A percentile compares a stretch with the other conserved stretches of the same genome.
Evolutionary conservation across 2,113 vertebrate genomes (phyloP).

Genomic region (Cololabis saira): DNA sequence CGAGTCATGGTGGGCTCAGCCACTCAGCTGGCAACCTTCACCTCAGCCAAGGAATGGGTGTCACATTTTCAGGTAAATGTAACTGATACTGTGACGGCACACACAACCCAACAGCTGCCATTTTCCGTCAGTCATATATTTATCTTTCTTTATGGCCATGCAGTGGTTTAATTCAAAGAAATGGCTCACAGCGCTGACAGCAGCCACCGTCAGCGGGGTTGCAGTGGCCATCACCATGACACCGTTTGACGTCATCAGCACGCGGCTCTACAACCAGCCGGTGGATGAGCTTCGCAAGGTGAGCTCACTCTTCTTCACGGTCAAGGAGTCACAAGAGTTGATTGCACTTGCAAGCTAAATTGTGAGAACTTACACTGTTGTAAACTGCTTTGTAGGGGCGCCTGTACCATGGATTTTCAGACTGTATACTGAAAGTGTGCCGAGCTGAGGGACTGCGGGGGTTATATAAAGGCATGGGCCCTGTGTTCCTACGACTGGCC

Average conservation of each 20-base stretch:
- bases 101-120: not conserved
- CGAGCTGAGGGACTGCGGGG: conserved; percentile 86
- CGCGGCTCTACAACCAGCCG: conserved; percentile 95
- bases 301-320: conserved; percentile 42
- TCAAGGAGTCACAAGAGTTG: not conserved
- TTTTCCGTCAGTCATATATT: not conserved
- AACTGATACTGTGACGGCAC: not conserved
- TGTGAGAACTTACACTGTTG: not conserved
- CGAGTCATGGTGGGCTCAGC: conserved; percentile 94
- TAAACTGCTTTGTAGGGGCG: conserved; percentile 81
- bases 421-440: conserved; percentile 89
- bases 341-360: not conserved
- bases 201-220: conserved; percentile 90
- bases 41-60: conserved; percentile 90
- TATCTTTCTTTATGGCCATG: conserved; percentile 12
- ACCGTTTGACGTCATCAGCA: conserved; percentile 93
- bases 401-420: conserved; percentile 87
- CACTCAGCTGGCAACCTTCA: conserved; percentile 90
- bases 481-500: conserved; percentile 90
- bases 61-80: conserved; percentile 72
- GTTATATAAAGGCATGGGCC: conserved; percentile 93
- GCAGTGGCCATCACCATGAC: conserved; percentile 90
- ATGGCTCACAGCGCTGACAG: conserved; percentile 86
- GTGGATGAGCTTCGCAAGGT: conserved; percentile 86
- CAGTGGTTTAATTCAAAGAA: conserved; percentile 88